Percentiles rank a stretch among this genome's conserved stretches.
Conservation (phyloP, 30 jellyfish, hydroid and myxozoan genomes). For the Aurelia sp. region DNA sequence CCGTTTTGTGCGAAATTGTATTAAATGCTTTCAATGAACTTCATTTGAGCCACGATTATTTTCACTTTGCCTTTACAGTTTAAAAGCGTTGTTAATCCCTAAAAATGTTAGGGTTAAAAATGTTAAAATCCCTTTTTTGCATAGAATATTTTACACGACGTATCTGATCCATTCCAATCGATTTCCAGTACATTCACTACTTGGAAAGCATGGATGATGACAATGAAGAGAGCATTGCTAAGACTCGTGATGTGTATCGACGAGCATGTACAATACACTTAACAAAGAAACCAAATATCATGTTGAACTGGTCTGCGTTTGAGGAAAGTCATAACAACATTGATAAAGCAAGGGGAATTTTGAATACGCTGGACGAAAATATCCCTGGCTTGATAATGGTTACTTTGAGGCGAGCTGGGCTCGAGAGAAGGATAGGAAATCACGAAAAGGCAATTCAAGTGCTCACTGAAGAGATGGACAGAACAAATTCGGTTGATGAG, state of each 20-base stretch:
- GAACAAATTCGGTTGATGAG: constrained; percentile 75
- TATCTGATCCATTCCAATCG: no score
- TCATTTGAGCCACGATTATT: no score
- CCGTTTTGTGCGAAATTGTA: no score
- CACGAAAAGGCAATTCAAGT: constrained; percentile 55
- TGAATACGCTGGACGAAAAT: constrained; percentile 57
- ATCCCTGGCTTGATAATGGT: constrained; percentile 93
- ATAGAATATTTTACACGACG: no score
- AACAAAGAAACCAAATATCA: constrained; percentile 71
- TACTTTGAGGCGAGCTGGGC: constrained; percentile 81
- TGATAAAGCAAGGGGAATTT: constrained; percentile 71
- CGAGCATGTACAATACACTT: constrained; percentile 94
- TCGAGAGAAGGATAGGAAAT: constrained; percentile 78
- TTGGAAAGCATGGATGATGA: constrained; percentile 45
- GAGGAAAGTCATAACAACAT: constrained; percentile 75
- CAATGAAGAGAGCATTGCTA: constrained; percentile 11
- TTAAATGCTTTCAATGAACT: no score
- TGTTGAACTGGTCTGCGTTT: constrained; percentile 90
- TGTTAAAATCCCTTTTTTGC: no score
- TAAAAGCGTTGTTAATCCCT: no score
- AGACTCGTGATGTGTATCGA: constrained; percentile 55
- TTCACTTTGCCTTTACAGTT: no score
- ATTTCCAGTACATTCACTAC: constrained; percentile 71
- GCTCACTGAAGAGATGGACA: constrained; percentile 75
- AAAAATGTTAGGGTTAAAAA: no score